These are phyloP conservation scores for Leucosticte australis DNA, from an alignment of 2,113 vertebrate genomes.

Conservation along the genomic window DNA sequence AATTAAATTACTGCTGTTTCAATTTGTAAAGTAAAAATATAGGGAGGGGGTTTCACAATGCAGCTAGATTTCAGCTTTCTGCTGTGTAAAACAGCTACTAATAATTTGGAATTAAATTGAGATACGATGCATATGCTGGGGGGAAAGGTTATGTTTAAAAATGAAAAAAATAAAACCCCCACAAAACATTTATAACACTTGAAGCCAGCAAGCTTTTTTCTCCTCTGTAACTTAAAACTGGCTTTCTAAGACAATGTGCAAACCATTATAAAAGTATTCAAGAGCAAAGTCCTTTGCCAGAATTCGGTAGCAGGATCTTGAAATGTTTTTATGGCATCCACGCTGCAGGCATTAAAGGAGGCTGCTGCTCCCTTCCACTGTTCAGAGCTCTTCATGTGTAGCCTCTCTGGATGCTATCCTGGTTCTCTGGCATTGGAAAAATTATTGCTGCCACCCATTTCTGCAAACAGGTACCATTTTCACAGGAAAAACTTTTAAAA, in stretches of 20 bases:
- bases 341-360: constrained; percentile 23
- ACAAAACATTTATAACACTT: not conserved
- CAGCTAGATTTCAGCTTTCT: not conserved
- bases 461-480: not conserved
- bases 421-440: not conserved
- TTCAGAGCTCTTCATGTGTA: not conserved
- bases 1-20: not conserved
- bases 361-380: not conserved
- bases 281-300: constrained; percentile 18
- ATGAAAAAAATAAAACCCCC: not conserved
- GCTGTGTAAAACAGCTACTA: not conserved
- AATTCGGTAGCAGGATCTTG: constrained; percentile 41
- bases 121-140: not conserved
- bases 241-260: constrained; percentile 51
- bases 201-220: not conserved
- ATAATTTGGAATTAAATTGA: not conserved
- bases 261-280: constrained; percentile 56
- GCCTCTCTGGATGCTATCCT: not conserved
- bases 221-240: not conserved
- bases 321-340: constrained; percentile 28
- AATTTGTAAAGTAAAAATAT: not conserved
- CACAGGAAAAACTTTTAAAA: not conserved
- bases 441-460: not conserved
- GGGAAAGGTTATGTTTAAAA: not conserved
- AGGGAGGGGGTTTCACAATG: not conserved